Base-by-base conservation (phyloP, 2,113 vertebrate genomes). In the Pachypanchax playfairii region DNA sequence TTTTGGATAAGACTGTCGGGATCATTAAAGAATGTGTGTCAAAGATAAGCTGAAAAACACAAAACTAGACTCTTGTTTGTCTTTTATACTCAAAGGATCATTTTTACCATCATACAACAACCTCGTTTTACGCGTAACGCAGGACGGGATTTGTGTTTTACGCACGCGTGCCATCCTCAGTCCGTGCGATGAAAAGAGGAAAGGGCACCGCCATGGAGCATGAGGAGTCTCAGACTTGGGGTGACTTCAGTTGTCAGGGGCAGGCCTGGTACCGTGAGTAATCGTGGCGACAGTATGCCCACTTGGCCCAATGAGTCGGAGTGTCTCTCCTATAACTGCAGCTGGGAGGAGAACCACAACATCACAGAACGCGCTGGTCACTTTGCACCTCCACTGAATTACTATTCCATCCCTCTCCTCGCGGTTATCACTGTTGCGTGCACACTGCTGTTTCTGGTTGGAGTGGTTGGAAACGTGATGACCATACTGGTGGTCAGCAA, bases 401-500 rank as follows among this genome's bases (percentile, higher is more conserved):
- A 94, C 5, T 97, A 96, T 87, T 93, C 96, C 0, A 85, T 91
- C n/a, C 93, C 95, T 5, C 91, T 98, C 6, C 93, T 98, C 57
- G 91, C 93, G 1, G 92, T 85, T 36, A 91, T 96, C 82, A 98
- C 96, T 0, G 80, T 91, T 49, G 92, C 92, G 70, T 98, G 97
- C 58, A 66, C 94, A 17, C 80, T 96, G 24, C 92, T 98, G 31
- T 97, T 96, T 70, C 83, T 93, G 38, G 87, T 94, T 18, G 97
- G 97, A 22, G 88, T 96, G 64, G 38, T 85, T 3, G 97, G 97
- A 41, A 99, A 99, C 82, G 87, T 96, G 57, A 93, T 96, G 92
- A 99, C 96, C 25, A 93, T 99, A 77, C 62, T 97, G 88, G 94
- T 97, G 77, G 95, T 98, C 75, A 92, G 92, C 0, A 93, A 93